Conservation (phyloP, 2,797 vertebrate species). For the Enteromius thamalakanensis region DNA sequence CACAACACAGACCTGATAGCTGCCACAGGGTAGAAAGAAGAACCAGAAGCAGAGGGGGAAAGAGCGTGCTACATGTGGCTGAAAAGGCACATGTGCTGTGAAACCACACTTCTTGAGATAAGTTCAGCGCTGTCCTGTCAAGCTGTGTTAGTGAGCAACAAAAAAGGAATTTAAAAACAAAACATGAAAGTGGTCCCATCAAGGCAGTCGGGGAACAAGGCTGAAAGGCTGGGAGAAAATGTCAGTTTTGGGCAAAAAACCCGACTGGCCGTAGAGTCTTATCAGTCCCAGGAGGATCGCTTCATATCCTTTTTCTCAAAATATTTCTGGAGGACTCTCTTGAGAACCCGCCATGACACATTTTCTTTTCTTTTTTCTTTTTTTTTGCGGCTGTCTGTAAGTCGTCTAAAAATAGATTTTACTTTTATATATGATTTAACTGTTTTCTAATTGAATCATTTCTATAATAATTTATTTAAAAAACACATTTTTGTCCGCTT, state of each 20-base stretch:
- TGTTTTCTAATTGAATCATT: background rate
- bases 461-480: background rate
- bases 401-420: slow-evolving; percentile 25
- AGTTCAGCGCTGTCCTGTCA: slow-evolving; percentile 77
- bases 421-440: background rate
- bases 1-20: slow-evolving; percentile 87
- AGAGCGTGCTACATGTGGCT: slow-evolving; percentile 81
- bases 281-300: slow-evolving; percentile 32
- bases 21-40: slow-evolving; percentile 78
- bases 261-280: slow-evolving; percentile 5
- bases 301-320: slow-evolving; percentile 39
- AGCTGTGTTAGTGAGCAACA: slow-evolving; percentile 64
- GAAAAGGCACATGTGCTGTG: slow-evolving; percentile 78
- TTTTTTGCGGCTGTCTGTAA: slow-evolving; percentile 20
- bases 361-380: background rate
- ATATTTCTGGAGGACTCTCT: slow-evolving; percentile 28
- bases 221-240: slow-evolving; percentile 48
- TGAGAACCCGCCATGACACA: slow-evolving; percentile 27
- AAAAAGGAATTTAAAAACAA: slow-evolving; percentile 72
- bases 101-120: slow-evolving; percentile 83
- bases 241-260: slow-evolving; percentile 48
- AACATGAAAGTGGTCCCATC: slow-evolving; percentile 69
- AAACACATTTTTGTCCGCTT: background rate
- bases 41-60: slow-evolving; percentile 54
- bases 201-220: slow-evolving; percentile 39